Percentiles rank a stretch among this genome's conserved stretches.
Conservation (phyloP, 2,797 vertebrate genomes). For the Sorex maritimensis region DNA sequence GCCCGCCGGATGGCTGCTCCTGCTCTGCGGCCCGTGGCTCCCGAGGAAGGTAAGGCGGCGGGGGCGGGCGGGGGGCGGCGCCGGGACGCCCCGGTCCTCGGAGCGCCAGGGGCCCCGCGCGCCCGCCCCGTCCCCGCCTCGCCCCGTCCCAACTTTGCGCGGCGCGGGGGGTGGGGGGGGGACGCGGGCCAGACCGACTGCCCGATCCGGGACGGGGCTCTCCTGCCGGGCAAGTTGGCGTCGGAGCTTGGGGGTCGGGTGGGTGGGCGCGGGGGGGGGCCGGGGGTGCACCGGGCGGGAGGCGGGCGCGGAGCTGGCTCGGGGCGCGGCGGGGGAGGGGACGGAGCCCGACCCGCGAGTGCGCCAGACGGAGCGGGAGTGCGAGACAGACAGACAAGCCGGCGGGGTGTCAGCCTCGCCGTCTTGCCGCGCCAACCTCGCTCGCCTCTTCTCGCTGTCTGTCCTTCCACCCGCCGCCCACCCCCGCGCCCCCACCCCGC, state of each 20-base stretch:
- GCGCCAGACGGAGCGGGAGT: slow-evolving; percentile 86
- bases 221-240: slow-evolving; percentile 78
- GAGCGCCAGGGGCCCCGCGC: slow-evolving; percentile 8
- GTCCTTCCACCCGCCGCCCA: slow-evolving; percentile 72
- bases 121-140: slow-evolving; percentile 60
- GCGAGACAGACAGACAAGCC: slow-evolving; percentile 86
- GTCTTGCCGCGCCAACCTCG: slow-evolving; percentile 66
- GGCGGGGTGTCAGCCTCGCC: slow-evolving; percentile 79
- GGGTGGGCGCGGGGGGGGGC: neutral
- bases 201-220: slow-evolving; percentile 42
- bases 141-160: slow-evolving; percentile 77
- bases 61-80: neutral
- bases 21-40: slow-evolving; percentile 87
- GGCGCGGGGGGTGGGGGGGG: neutral
- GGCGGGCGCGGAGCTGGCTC: slow-evolving; percentile 2
- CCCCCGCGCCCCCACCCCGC: slow-evolving; percentile 44
- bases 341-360: slow-evolving; percentile 79
- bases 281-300: neutral
- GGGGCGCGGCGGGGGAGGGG: slow-evolving; percentile 73
- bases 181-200: slow-evolving; percentile 72
- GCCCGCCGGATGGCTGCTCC: slow-evolving; percentile 85
- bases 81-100: slow-evolving; percentile 20
- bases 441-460: slow-evolving; percentile 62
- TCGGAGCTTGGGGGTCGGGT: neutral
- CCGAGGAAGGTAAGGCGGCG: slow-evolving; percentile 84